Conservation (phyloP, 2,797 vertebrate species). For the Channallabes apus region DNA sequence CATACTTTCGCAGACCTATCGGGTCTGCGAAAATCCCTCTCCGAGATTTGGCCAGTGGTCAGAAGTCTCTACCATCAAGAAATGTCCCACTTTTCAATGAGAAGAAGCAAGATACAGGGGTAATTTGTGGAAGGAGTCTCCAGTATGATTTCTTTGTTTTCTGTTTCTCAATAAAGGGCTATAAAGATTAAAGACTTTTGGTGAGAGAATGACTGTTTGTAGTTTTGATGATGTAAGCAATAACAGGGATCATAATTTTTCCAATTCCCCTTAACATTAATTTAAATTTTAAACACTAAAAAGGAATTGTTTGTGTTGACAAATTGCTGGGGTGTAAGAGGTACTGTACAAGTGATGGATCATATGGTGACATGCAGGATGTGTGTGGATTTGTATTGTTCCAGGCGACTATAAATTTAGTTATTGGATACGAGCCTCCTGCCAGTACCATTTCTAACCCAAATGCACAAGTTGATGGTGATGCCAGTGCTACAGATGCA, state of each 20-base stretch:
- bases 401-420: constrained; percentile 87
- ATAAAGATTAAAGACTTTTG: background rate
- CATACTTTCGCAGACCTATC: constrained; percentile 81
- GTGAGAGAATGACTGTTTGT: background rate
- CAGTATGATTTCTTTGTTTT: background rate
- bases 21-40: constrained; percentile 82
- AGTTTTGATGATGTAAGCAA: background rate
- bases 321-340: background rate
- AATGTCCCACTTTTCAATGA: constrained; percentile 83
- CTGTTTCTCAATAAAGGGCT: background rate
- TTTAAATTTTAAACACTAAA: background rate
- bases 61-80: constrained; percentile 81
- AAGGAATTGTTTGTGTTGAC: background rate
- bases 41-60: constrained; percentile 84
- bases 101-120: constrained; percentile 84
- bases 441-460: constrained; percentile 59
- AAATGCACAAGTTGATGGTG: constrained; percentile 60
- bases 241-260: background rate
- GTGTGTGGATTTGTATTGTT: constrained; percentile 42
- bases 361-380: background rate
- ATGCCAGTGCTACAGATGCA: constrained; percentile 56
- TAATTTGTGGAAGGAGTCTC: constrained; percentile 59
- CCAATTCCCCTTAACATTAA: too few species aligned
- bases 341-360: background rate
- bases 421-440: constrained; percentile 85